These are phyloP conservation scores for Leuciscus waleckii DNA, from an alignment of 2,797 vertebrate genomes.

Conservation along the genomic window DNA sequence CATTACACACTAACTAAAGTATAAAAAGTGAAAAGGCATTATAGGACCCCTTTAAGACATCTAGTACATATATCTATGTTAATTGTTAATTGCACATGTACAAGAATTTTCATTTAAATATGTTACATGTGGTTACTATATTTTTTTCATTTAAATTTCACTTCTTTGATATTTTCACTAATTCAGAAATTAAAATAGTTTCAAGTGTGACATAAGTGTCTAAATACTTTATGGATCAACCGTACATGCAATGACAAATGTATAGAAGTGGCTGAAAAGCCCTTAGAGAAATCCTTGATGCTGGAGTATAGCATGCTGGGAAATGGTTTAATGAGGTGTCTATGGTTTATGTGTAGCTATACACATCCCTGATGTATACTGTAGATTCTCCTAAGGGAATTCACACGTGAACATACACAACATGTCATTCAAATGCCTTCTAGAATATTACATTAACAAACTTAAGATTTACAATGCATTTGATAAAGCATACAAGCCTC, in stretches of 20 bases:
- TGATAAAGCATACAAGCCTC: too few species aligned
- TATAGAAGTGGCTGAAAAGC: not conserved
- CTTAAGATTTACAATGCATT: not conserved
- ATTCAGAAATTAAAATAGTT: not conserved
- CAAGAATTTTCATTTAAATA: too few species aligned
- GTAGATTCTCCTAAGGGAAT: not conserved
- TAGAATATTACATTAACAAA: not conserved
- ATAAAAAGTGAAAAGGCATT: too few species aligned
- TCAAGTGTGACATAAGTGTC: not conserved
- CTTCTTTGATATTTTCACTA: not conserved
- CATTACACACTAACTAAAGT: too few species aligned
- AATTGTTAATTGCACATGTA: not conserved
- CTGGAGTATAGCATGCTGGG: conserved; percentile 27
- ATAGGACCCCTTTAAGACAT: not conserved
- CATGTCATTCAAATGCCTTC: not conserved
- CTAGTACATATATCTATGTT: not conserved
- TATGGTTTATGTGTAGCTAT: not conserved
- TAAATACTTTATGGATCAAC: too few species aligned
- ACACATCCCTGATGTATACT: not conserved
- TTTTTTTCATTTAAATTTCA: not conserved
- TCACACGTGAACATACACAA: not conserved
- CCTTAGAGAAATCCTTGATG: not conserved
- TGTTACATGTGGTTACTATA: too few species aligned
- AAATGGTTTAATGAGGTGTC: conserved; percentile 21
- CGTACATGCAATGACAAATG: not conserved